Base-by-base conservation (phyloP, 1,140 invertebrate species). In the Heliothis virescens region DNA sequence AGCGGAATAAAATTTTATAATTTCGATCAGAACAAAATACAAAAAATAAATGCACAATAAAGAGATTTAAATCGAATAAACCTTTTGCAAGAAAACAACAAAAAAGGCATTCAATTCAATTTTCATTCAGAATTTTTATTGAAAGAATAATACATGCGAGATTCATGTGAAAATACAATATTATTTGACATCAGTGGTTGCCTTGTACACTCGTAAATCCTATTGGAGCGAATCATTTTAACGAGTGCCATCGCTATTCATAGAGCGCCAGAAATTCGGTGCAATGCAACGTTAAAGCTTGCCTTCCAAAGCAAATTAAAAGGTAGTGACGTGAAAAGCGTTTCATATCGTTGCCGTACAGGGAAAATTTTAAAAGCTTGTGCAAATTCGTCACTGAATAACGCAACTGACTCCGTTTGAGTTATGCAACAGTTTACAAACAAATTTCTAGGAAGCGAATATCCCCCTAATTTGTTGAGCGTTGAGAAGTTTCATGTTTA, bases 251-350 rank as follows among this genome's bases (percentile, higher is more conserved):
- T 62, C 18, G 26, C 18, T 29, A 62, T 34, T 62, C 59, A 62
- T 41, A 41, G 34, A 41, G 34, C 34, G 34, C 5, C 34, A 41
- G 34, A 41, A 41, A 41, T 41, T 41, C 34, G 34, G 34, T 41
- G 34, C 34, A 41, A 62, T 29, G 59, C 59, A 26, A 62, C 18
- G 59, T 62, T 62, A 62, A 26, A 62, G 59, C 21, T 62, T 62
- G 13, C 26, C 59, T 29, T 26, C 3, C 9, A 62, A 62, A 62
- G 59, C 59, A 62, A 62, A 62, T 62, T 62, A 62, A 62, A 62
- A 34, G 18, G 59, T 26, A 26, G 59, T 4, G 11, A 62, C 18
- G 11, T 26, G 21, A 18, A 62, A 62, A 62, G 26, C 59, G 59
- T 18, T 26, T 41, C 26, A 15, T 5, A 13, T 15, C 59, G 59